phyloP scores from a whole-genome alignment of 2,113 vertebrate genomes.

The Rhombomys opimus region DNA sequence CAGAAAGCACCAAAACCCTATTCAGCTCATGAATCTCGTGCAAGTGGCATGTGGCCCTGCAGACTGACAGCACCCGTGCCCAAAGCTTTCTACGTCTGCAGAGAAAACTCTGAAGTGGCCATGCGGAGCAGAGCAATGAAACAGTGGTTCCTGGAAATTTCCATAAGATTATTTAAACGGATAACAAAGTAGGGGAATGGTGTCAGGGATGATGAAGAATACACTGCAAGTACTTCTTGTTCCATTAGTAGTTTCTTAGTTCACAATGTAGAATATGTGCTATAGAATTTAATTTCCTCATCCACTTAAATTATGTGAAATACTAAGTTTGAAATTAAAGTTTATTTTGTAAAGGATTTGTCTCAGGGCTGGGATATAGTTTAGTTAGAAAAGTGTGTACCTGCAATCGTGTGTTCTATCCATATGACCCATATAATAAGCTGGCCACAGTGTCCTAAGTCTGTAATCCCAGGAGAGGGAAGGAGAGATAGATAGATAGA shows the following conservation, averaged over 20 bases:
- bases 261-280: background rate
- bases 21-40: background rate
- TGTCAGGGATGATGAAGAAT: constrained; percentile 3
- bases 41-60: background rate
- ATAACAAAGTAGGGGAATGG: background rate
- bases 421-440: background rate
- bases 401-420: background rate
- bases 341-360: constrained; percentile 8
- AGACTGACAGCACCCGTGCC: background rate
- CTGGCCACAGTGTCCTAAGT: background rate
- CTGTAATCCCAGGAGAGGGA: background rate
- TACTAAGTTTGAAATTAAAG: constrained; percentile 49
- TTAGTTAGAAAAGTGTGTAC: background rate
- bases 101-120: background rate
- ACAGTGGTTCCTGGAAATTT: constrained; percentile 6
- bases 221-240: background rate
- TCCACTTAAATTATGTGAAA: constrained; percentile 4
- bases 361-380: background rate
- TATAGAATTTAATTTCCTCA: background rate
- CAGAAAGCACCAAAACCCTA: background rate
- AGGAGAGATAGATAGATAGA: background rate
- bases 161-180: background rate
- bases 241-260: constrained; percentile 35
- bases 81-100: background rate
- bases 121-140: background rate